A percentile compares a stretch with the other conserved stretches of the same genome.
Evolutionary conservation across 2,888 invertebrate species (phyloP).

Genomic region (Ophion costatus): DNA sequence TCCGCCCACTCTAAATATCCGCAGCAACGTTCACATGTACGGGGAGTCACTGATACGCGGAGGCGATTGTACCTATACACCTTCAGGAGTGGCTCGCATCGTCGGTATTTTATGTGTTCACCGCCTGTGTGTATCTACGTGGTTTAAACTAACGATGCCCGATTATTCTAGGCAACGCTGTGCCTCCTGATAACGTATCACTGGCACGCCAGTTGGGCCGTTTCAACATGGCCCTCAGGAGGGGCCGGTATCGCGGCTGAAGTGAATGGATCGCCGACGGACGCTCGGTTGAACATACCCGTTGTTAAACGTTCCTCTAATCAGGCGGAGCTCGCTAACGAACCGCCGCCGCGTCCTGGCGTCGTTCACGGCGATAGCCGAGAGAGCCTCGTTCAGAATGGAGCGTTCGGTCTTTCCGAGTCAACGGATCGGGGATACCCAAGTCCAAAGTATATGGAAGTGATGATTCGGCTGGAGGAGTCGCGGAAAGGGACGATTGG

Average conservation of each 20-base stretch:
- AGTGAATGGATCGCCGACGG: constrained; percentile 68
- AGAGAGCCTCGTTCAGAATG: constrained; percentile 23
- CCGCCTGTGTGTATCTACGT: constrained; percentile 57
- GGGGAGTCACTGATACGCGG: neutral
- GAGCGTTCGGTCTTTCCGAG: constrained; percentile 38
- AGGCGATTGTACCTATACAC: constrained; percentile 11
- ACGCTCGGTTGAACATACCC: constrained; percentile 66
- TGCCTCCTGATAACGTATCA: constrained; percentile 68
- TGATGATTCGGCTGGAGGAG: neutral
- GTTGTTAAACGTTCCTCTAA: constrained; percentile 71
- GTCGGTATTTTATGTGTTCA: constrained; percentile 49
- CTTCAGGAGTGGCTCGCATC: constrained; percentile 11
- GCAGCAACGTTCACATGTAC: neutral
- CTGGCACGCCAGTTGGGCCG: constrained; percentile 62
- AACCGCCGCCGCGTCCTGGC: constrained; percentile 57
- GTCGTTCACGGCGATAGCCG: constrained; percentile 31
- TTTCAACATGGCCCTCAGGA: constrained; percentile 53
- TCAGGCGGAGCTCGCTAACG: constrained; percentile 69
- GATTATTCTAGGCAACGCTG: constrained; percentile 68
- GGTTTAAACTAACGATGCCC: constrained; percentile 68
- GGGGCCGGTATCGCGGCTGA: constrained; percentile 62
- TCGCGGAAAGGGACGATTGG: constrained; percentile 15
- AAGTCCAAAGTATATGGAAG: constrained; percentile 48
- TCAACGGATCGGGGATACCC: constrained; percentile 49
- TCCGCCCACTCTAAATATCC: constrained; percentile 5